These are phyloP conservation scores for Gymnocephalus cernua DNA, from an alignment of 2,113 vertebrate species.

Conservation along the genomic window DNA sequence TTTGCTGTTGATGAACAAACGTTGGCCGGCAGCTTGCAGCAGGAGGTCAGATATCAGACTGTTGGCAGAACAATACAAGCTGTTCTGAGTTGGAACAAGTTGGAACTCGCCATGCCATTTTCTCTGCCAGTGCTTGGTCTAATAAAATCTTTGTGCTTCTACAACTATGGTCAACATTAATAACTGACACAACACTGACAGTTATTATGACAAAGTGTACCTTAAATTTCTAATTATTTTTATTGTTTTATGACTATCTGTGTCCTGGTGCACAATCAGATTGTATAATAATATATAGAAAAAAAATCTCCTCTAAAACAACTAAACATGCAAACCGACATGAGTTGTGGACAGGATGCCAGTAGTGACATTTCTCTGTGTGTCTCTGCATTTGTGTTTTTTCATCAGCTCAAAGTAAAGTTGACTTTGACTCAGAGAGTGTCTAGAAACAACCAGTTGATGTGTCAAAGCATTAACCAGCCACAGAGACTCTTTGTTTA, in stretches of 20 bases:
- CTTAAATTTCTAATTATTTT: constrained; percentile 10
- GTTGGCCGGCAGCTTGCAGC: neutral
- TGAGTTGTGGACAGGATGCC: constrained; percentile 26
- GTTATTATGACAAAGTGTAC: constrained; percentile 14
- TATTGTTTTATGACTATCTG: constrained; percentile 22
- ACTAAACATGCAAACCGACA: neutral
- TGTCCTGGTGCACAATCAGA: constrained; percentile 5
- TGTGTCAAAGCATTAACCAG: constrained; percentile 10
- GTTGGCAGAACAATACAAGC: neutral
- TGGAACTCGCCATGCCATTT: neutral
- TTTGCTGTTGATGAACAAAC: constrained; percentile 1
- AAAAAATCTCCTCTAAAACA: neutral
- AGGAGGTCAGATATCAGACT: neutral
- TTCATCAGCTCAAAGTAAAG: constrained; percentile 2
- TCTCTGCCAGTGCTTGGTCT: neutral
- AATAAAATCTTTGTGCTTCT: constrained; percentile 8
- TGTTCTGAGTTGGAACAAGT: neutral
- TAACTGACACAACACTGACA: neutral
- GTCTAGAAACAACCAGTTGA: constrained; percentile 19
- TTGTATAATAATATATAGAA: neutral
- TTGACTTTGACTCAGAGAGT: constrained; percentile 30
- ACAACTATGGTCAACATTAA: neutral
- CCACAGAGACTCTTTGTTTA: constrained; percentile 33
- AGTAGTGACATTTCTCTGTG: constrained; percentile 25
- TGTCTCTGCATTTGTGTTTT: constrained; percentile 15